Conservation (phyloP, 2,797 vertebrate genomes). For the Myotis findleyi region DNA sequence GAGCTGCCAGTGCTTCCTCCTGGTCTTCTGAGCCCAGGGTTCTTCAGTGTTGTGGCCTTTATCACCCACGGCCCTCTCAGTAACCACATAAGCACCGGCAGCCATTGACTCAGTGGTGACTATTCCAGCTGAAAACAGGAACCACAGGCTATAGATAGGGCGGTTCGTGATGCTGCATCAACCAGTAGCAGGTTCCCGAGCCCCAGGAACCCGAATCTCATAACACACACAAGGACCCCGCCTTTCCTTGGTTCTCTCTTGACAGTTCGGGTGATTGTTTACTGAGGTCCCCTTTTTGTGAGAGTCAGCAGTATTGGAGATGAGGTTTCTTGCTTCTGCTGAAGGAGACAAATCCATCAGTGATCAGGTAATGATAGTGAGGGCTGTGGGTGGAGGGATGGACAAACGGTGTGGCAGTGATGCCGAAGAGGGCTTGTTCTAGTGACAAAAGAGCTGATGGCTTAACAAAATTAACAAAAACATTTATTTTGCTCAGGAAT, state of each 20-base stretch:
- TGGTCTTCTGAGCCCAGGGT: background rate
- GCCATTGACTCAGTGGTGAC: background rate
- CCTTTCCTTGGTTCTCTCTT: background rate
- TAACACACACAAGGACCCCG: background rate
- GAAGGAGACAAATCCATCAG: background rate
- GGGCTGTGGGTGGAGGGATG: background rate
- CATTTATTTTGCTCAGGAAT: background rate
- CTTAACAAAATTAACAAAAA: background rate
- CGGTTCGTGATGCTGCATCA: background rate
- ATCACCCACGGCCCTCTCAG: background rate
- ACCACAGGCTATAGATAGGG: background rate
- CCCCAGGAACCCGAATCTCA: background rate
- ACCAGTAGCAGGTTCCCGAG: background rate
- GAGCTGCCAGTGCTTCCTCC: background rate
- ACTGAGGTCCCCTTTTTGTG: background rate
- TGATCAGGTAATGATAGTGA: background rate
- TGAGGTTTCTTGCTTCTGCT: background rate
- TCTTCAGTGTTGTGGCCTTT: background rate
- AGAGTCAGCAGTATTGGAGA: background rate
- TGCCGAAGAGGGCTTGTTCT: background rate
- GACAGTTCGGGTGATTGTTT: too few species aligned
- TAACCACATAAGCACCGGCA: background rate
- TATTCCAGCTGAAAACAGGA: background rate
- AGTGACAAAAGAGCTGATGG: background rate
- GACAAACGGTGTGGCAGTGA: too few species aligned